Evolutionary conservation across 2,797 vertebrate species (phyloP).

Genomic region (Notolepis coatsorum): DNA sequence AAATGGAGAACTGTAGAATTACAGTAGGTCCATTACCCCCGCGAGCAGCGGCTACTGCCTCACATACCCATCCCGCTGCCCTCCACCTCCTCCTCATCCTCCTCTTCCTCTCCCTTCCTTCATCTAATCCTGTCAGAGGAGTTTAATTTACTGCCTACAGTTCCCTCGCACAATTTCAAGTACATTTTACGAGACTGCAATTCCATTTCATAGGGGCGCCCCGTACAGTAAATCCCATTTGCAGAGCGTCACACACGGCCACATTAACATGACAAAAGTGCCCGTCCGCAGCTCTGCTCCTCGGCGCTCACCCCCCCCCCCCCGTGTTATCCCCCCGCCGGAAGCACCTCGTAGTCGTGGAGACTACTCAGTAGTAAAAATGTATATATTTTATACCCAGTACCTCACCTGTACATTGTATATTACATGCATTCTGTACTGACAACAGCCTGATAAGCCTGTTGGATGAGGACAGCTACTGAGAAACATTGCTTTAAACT

Average conservation of each 20-base stretch:
- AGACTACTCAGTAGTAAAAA: no score
- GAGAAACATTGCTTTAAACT: no score
- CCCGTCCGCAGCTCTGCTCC: constrained; percentile 71
- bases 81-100: constrained; percentile 34
- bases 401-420: no score
- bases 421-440: no score
- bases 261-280: constrained; percentile 87
- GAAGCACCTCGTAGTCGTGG: constrained; percentile 73
- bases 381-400: no score
- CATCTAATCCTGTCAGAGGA: constrained; percentile 80
- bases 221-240: constrained; percentile 85
- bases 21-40: constrained; percentile 65
- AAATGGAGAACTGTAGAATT: constrained; percentile 58
- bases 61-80: constrained; percentile 46
- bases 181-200: constrained; percentile 84
- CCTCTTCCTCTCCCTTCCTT: constrained; percentile 36
- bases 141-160: constrained; percentile 83
- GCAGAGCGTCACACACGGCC: constrained; percentile 75
- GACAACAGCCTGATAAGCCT: no score
- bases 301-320: constrained; percentile 60
- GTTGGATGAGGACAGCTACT: no score
- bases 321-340: constrained; percentile 69
- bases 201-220: constrained; percentile 80
- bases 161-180: constrained; percentile 82
- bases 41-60: constrained; percentile 36